Evolutionary conservation across 1,140 invertebrate genomes (phyloP), one percentile per base, ranked within the genome.

Genomic region (Chymomyza costata): DNA sequence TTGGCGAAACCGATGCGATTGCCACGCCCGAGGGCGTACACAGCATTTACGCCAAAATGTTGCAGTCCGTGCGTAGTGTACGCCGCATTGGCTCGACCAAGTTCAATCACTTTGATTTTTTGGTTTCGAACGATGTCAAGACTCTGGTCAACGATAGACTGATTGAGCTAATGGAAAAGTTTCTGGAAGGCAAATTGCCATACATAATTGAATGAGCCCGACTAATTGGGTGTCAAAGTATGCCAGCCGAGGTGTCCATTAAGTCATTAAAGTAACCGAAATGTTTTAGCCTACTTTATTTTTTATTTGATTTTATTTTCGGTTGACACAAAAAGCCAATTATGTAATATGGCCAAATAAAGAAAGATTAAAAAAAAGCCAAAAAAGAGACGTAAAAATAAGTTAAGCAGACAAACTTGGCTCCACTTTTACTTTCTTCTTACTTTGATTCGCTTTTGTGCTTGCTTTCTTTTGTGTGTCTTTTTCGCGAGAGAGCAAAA

Each of bases 1-100:
- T 91, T 64, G 90, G 90, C 3, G 88, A 90, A 34, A 92, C 91
- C 47, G 94, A 96, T 82, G 91, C 89, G 44, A 78, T 95, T 5
- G 91, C 89, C 11, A 87, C 89, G 44, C 86, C 88, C 3, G 61
- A 65, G 1, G 91, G 91, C 64, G 87, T 92, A 0, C 86, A 88
- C 41, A 86, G 84, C 28, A 84, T 92, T 7, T 87, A 87, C 32
- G 80, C 84, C n/a, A 86, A 87, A 62, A 78, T 81, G 59, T 10
- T 65, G 5, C 59, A 8, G 11, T 56, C 78, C 0, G 67, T 74
- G n/a, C 67, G 86, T 3, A 87, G 86, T 13, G 86, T 86, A 15
- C 85, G 86, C 41, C 73, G 82, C 39, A 85, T 90, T 17, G 70
- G 83, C 0, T 44, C 86, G 5, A 11, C 59, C 0, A 84, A 74